Base-by-base conservation (phyloP, 1,140 invertebrate species). In the Drosophila bocki region DNA sequence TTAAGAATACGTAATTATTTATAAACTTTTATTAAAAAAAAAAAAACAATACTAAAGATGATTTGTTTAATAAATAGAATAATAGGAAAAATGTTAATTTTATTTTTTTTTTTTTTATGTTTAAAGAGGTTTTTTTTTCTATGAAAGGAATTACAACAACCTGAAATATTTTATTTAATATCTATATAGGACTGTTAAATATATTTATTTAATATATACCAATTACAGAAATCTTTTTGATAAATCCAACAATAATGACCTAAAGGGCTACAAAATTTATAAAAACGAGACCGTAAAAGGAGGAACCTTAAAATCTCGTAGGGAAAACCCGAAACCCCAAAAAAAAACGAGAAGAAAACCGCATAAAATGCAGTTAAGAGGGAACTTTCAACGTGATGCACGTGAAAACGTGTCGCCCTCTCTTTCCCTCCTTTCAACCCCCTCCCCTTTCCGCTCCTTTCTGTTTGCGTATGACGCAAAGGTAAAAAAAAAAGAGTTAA, bases 381-480 rank as follows among this genome's bases (percentile, higher is more conserved):
- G 45, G 32, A 75, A 75, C 72, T 75, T 75, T 75, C 71, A 75
- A 78, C 57, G 51, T 54, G 59, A 50, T 61, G 53, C 76, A 63
- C 58, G 53, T 70, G 75, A 78, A 77, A 77, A 61, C 42, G 47
- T 75, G 60, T 75, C 47, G 53, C 19, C 22, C 29, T 68, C 64
- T 35, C 57, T 67, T 4, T 64, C 17, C 7, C 33, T 2, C 11
- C 29, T 7, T 7, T 8, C 17, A 19, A 35, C 39, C 39, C 29
- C 19, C 22, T 4, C 50, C 15, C 37, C 19, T 35, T 15, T 2
- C 13, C 22, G 0, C 29, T 2, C 19, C 39, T 37, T 41, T 58
- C 35, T 41, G 71, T 67, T 67, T 75, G 75, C 56, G 48, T 70
- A 78, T 57, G 58, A 62, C 68, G 56, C 59, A 75, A 75, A 71